Conservation (phyloP, 2,797 vertebrate genomes). For the Oreortyx pictus region DNA sequence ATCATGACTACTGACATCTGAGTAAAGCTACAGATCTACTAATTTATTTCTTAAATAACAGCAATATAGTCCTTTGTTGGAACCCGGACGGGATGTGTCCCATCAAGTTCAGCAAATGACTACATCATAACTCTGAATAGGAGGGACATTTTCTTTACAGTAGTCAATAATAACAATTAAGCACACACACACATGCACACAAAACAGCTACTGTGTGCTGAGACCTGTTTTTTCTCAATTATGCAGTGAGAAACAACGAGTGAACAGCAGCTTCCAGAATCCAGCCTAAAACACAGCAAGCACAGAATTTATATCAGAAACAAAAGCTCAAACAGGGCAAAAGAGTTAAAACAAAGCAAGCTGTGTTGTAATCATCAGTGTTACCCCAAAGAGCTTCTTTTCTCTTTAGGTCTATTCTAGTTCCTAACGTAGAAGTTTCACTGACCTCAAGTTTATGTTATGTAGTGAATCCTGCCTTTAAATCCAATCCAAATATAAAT, state of each 20-base stretch:
- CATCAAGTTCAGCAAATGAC: not conserved
- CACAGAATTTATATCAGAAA: not conserved
- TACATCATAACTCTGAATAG: not conserved
- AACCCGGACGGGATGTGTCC: not conserved
- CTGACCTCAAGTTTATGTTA: not conserved
- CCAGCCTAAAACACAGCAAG: not conserved
- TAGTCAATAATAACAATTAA: not conserved
- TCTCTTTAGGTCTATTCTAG: conserved; percentile 2
- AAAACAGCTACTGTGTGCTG: not conserved
- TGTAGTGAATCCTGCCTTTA: not conserved
- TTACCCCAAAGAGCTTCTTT: not conserved
- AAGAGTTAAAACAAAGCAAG: conserved; percentile 11
- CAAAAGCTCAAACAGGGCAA: not conserved
- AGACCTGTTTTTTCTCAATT: not conserved
- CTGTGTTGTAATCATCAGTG: not conserved
- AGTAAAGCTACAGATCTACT: conserved; percentile 26
- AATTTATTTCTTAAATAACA: conserved; percentile 13
- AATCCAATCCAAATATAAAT: conserved; percentile 5
- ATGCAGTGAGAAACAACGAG: not conserved
- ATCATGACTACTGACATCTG: conserved; percentile 37
- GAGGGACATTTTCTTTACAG: not conserved
- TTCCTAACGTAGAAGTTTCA: not conserved
- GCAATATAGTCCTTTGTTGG: conserved; percentile 15
- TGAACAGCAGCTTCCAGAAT: not conserved
- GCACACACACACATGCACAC: no score